Base-by-base conservation (phyloP, 2,888 invertebrate genomes). In the Andrena flavipes region DNA sequence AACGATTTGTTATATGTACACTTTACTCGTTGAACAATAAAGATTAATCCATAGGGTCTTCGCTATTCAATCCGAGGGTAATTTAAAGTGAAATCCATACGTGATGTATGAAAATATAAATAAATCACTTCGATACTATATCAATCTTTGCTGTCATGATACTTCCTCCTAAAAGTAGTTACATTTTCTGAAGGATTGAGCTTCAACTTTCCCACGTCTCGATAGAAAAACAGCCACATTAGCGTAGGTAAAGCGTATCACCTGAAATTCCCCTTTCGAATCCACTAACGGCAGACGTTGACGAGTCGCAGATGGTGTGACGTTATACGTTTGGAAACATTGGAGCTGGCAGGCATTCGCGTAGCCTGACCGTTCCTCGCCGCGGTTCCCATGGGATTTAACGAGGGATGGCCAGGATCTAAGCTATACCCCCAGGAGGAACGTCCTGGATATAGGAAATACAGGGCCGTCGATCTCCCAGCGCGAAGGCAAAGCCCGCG, bases 391-490 rank as follows among this genome's bases (percentile, higher is more conserved):
- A 65, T 49, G 91, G 87, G 91, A 89, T 89, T 90, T 87, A 88
- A 89, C 91, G 90, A 91, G 88, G 89, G 89, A 91, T 87, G 84
- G 83, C 81, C 71, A 81, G 86, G 87, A 88, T 85, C 86, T 82
- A 78, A 78, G 86, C 86, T 83, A 83, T 85, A 86, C 82, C 83
- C 84, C 76, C 75, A 42, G 79, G 78, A 84, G 86, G 84, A 85
- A 81, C 76, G 76, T 60, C 76, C 78, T 77, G 88, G 87, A 88
- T 89, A 89, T 87, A 91, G 88, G 86, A 90, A 91, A 92, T 91
- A 91, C 89, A 89, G 87, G 80, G 86, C 83, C 90, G 90, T 90
- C 91, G 91, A 91, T 92, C 91, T 92, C 90, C 88, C 88, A 80
- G 82, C 84, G 89, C 85, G 82, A 82, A 88, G 56, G 90, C 85